phyloP scores from a whole-genome alignment of 2,113 vertebrate species.

The Barbus barbus region DNA sequence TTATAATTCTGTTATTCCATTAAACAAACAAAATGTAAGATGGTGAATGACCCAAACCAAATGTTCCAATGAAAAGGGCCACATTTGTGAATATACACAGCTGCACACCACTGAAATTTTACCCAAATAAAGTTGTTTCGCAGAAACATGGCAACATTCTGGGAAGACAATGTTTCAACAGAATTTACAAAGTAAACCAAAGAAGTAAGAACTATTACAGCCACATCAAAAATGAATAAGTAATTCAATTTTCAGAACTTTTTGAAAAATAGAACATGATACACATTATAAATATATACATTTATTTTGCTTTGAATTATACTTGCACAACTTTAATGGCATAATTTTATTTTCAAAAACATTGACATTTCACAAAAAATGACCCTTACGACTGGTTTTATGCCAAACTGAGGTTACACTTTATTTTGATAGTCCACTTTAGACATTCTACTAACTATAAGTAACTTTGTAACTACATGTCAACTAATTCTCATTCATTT shows the following conservation, averaged over 20 bases:
- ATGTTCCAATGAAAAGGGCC: neutral
- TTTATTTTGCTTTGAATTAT: neutral
- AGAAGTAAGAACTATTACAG: neutral
- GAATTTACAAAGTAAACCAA: neutral
- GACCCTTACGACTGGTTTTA: no score
- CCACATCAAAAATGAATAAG: neutral
- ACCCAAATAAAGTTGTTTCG: neutral
- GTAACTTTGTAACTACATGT: no score
- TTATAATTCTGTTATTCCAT: neutral
- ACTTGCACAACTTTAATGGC: neutral
- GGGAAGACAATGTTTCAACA: neutral
- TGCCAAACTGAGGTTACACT: no score
- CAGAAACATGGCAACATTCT: slow-evolving; percentile 6
- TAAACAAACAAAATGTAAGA: neutral
- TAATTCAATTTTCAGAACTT: neutral
- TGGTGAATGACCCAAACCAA: neutral
- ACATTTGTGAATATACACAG: neutral
- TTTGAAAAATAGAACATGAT: neutral
- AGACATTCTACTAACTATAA: no score
- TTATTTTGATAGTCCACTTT: no score
- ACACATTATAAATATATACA: neutral
- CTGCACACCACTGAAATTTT: neutral
- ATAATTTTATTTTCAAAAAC: neutral
- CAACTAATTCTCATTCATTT: no score
- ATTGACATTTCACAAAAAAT: no score